Evolutionary conservation across 2,888 invertebrate genomes (phyloP), one percentile per base, ranked within the genome.

Genomic region (Lasioglossum calceatum): DNA sequence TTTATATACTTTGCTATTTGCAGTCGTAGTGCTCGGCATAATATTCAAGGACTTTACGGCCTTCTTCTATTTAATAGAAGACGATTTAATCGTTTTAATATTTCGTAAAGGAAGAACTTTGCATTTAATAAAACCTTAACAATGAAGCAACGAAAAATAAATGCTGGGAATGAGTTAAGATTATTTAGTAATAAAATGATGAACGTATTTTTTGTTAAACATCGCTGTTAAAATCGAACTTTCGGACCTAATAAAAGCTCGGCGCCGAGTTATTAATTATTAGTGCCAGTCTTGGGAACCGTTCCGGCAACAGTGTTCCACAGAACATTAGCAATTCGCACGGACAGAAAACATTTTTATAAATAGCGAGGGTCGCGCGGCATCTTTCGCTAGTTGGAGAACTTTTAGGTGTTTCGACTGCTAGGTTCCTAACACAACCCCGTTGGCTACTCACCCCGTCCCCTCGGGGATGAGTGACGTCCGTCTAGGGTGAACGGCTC

Each of bases 351-450:
- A 16, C 7, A 16, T 64, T 64, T 32, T 70, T 81, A 73, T 80
- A 82, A 87, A 86, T 82, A 83, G 78, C 61, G 67, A 82, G 77
- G 80, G 80, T 76, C 67, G 75, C 23, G 3, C 71, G 19, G 27
- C 23, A 36, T 83, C 84, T 42, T n/a, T 58, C 36, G 78, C 73
- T 39, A 50, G 77, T 72, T 64, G 54, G 79, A 80, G 81, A 88
- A 92, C 83, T 92, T 93, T 93, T 91, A 91, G 91, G 90, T 92
- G 89, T 93, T 92, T 92, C 90, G 91, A 76, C 71, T 67, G 67
- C 82, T 87, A 36, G 67, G 70, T 84, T 81, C 70, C 74, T 79
- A 50, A 36, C 76, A 79, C 82, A 12, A 14, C 42, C 42, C 14
- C 23, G 23, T n/a, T 42, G n/a, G 71, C 2, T 42, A 61, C 61